Percentiles rank a stretch among this genome's conserved stretches.
phyloP scores from a whole-genome alignment of 2,113 vertebrate genomes.

The Embiotoca jacksoni region DNA sequence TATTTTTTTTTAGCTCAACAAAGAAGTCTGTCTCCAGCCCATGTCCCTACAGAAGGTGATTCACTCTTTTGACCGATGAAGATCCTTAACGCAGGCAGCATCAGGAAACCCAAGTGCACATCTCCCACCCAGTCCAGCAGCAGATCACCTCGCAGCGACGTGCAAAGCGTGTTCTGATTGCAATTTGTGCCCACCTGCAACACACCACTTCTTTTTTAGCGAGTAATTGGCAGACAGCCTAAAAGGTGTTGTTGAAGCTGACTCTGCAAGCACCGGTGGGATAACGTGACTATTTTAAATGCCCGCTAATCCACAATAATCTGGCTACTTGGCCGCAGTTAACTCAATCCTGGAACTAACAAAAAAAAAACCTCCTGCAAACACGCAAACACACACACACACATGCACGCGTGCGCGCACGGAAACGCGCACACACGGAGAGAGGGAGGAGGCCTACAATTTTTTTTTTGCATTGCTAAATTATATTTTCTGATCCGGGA shows the following conservation, averaged over 20 bases:
- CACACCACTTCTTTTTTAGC: neutral
- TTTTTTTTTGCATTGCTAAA: conserved; percentile 11
- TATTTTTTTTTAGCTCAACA: conserved; percentile 10
- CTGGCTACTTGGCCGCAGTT: conserved; percentile 80
- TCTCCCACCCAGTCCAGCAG: neutral
- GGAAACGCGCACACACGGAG: neutral
- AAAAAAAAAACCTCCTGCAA: conserved; percentile 16
- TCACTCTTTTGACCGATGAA: conserved; percentile 36
- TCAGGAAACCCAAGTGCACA: neutral
- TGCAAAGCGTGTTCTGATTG: neutral
- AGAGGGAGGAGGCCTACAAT: neutral
- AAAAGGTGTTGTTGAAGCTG: conserved; percentile 70
- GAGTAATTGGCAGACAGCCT: conserved; percentile 11
- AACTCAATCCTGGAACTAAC: conserved; percentile 74
- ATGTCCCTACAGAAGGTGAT: conserved; percentile 7
- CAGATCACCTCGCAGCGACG: conserved; percentile 10
- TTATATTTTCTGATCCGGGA: conserved; percentile 19
- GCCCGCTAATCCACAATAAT: conserved; percentile 82
- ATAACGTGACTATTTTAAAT: conserved; percentile 85
- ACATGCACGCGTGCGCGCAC: neutral
- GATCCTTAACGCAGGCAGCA: conserved; percentile 19
- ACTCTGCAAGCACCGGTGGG: conserved; percentile 67
- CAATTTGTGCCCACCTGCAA: neutral
- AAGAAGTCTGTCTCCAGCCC: neutral
- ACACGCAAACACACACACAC: conserved; percentile 12